phyloP scores from a whole-genome alignment of 2,888 invertebrate species.

The Merodon equestris region DNA sequence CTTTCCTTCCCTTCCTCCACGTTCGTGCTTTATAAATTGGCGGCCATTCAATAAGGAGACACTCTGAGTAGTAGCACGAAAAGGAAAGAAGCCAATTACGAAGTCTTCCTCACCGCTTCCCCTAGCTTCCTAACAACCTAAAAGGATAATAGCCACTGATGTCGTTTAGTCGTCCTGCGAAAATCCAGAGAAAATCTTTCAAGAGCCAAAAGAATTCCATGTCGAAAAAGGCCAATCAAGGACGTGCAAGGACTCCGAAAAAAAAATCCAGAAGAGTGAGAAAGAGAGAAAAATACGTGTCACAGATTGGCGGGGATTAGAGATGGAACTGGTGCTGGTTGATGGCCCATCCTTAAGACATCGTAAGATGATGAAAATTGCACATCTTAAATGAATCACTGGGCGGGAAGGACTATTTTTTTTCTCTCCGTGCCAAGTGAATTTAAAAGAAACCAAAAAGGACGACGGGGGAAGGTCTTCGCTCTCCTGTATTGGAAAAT shows the following conservation, averaged over 20 bases:
- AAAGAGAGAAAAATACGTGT: conserved; percentile 54
- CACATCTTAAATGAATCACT: conserved; percentile 69
- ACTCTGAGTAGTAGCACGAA: conserved; percentile 66
- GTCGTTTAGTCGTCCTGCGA: conserved; percentile 17
- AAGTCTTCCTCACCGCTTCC: conserved; percentile 41
- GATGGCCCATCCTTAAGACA: conserved; percentile 63
- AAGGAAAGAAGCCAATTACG: conserved; percentile 70
- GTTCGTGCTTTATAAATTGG: conserved; percentile 53
- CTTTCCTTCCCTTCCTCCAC: not conserved
- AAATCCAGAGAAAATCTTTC: conserved; percentile 42
- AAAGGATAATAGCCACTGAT: conserved; percentile 54
- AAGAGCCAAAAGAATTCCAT: conserved; percentile 64
- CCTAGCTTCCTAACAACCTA: conserved; percentile 21
- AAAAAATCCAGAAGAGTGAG: conserved; percentile 33
- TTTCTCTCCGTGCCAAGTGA: conserved; percentile 44
- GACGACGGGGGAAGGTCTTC: conserved; percentile 22
- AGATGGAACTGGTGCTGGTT: conserved; percentile 33
- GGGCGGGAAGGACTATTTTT: conserved; percentile 66
- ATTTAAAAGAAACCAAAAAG: conserved; percentile 61
- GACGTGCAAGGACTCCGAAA: conserved; percentile 71
- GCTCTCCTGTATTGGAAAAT: conserved; percentile 19
- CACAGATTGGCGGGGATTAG: conserved; percentile 13
- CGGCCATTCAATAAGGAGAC: conserved; percentile 69
- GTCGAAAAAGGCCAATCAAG: conserved; percentile 75
- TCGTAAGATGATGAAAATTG: conserved; percentile 67